Conservation (phyloP, 2,797 vertebrate genomes). For the Gorsachius magnificus region DNA sequence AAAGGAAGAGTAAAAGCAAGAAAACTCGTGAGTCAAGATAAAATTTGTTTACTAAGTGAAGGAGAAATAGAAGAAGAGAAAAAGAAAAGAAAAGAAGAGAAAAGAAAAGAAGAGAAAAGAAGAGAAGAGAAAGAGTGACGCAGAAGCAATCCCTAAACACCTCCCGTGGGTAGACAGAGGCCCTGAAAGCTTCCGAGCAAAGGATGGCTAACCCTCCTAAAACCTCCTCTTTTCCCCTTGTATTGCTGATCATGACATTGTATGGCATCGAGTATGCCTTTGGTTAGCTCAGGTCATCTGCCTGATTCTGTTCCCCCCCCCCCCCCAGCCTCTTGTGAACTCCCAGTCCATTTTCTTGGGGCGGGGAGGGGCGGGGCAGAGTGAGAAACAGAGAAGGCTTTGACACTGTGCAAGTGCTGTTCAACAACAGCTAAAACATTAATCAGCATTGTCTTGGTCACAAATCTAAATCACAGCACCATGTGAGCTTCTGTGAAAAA, state of each 20-base stretch:
- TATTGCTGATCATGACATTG: background rate
- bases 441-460: background rate
- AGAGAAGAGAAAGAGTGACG: background rate
- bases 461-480: background rate
- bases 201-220: background rate
- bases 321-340: fast-evolving
- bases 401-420: background rate
- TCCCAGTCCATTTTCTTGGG: background rate
- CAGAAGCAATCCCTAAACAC: background rate
- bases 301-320: background rate
- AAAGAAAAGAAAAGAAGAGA: background rate
- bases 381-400: background rate
- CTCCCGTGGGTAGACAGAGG: background rate
- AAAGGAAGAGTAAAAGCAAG: background rate
- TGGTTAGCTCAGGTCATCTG: background rate
- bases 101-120: too few relatives aligned
- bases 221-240: background rate
- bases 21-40: background rate
- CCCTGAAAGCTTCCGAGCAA: background rate
- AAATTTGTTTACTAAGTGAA: background rate
- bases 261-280: background rate
- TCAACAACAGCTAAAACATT: background rate
- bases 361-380: too few relatives aligned
- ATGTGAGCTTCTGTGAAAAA: background rate
- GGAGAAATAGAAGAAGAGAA: background rate